These are phyloP conservation scores for Calameuta filiformis DNA, from an alignment of 2,888 invertebrate species.

Conservation along the genomic window DNA sequence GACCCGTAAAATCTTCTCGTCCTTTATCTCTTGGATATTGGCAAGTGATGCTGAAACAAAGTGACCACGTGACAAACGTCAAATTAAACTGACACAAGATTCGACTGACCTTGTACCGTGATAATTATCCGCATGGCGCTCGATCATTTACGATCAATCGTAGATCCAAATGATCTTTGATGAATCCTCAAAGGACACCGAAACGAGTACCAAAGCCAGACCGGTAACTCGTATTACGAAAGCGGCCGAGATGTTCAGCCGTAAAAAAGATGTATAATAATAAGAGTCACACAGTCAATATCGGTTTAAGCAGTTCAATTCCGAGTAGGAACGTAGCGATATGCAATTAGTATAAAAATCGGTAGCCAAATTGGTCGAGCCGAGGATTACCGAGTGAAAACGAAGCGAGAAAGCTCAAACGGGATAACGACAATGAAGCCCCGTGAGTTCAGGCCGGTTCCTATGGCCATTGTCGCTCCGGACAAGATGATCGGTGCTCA, in stretches of 20 bases:
- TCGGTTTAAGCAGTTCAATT: constrained; percentile 2
- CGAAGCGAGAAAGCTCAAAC: constrained; percentile 31
- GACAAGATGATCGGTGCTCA: constrained; percentile 58
- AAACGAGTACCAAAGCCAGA: not conserved
- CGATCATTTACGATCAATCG: not conserved
- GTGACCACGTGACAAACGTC: not conserved
- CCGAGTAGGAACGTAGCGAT: constrained; percentile 9
- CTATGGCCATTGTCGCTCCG: constrained; percentile 40
- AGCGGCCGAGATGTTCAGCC: not conserved
- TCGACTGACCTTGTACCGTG: not conserved
- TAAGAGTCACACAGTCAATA: not conserved
- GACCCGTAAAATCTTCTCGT: not conserved
- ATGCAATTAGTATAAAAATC: constrained; percentile 31
- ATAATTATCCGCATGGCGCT: not conserved
- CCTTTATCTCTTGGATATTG: not conserved
- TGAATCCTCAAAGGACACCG: not conserved
- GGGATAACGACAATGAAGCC: constrained; percentile 18
- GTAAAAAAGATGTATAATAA: not conserved
- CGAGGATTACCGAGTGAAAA: constrained; percentile 30
- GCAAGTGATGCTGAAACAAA: not conserved
- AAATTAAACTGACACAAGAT: not conserved
- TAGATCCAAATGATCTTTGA: not conserved
- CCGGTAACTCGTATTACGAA: not conserved
- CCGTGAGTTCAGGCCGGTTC: constrained; percentile 25
- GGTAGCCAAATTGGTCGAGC: constrained; percentile 38